Conservation (phyloP, 2,888 invertebrate species). For the Oscheius sp. region DNA sequence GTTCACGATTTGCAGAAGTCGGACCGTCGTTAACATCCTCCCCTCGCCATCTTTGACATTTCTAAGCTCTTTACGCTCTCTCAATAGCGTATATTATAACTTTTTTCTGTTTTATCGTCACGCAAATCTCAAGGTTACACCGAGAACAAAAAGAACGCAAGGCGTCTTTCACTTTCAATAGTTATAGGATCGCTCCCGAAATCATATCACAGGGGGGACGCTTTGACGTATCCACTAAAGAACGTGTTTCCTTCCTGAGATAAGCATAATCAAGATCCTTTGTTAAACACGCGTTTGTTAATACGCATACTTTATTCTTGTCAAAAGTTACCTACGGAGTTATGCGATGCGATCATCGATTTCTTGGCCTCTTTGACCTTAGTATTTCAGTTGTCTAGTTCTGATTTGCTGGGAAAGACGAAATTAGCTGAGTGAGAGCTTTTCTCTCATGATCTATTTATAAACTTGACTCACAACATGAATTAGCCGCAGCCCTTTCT, state of each 20-base stretch:
- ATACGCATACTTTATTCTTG: no score
- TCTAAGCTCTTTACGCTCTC: background rate
- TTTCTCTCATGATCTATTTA: no score
- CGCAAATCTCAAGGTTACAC: background rate
- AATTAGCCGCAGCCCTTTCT: no score
- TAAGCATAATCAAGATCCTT: slow-evolving; percentile 12
- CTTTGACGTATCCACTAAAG: background rate
- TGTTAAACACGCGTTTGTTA: no score
- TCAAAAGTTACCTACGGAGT: no score
- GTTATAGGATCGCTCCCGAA: background rate
- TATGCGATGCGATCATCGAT: no score
- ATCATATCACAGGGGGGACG: slow-evolving; percentile 10
- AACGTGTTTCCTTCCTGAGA: slow-evolving; percentile 20
- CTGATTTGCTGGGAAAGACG: no score
- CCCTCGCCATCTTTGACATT: background rate
- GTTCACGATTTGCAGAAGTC: slow-evolving; percentile 31
- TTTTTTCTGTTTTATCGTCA: slow-evolving; percentile 1
- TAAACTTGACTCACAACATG: no score
- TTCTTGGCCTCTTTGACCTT: no score
- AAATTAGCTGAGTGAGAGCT: no score
- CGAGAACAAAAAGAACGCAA: background rate
- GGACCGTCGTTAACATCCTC: slow-evolving; percentile 7
- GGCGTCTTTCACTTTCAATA: no score
- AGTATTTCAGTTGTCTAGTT: no score
- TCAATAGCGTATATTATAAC: slow-evolving; percentile 3